Conservation (phyloP, 1,140 invertebrate genomes). For the Temnothorax nylanderi region DNA sequence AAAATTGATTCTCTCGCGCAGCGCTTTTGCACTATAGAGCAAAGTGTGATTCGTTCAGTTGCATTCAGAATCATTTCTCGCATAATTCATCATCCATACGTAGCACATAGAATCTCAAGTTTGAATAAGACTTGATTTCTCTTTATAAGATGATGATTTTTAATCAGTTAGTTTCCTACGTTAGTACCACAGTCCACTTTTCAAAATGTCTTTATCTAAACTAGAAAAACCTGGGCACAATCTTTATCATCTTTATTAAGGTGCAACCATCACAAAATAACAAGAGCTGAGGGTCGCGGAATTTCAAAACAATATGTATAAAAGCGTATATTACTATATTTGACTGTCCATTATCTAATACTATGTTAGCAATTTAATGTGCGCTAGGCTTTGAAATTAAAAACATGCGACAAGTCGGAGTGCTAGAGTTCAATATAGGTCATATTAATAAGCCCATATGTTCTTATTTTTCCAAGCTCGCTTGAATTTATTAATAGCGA, state of each 20-base stretch:
- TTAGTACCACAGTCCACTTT: background rate
- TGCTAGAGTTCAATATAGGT: slow-evolving; percentile 23
- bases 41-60: background rate
- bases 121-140: background rate
- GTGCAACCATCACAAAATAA: background rate
- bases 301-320: background rate
- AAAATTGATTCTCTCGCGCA: background rate
- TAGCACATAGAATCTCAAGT: background rate
- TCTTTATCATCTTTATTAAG: background rate
- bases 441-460: slow-evolving; percentile 54
- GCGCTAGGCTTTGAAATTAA: background rate
- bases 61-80: background rate
- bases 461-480: slow-evolving; percentile 41
- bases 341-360: slow-evolving; percentile 13
- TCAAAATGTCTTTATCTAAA: background rate
- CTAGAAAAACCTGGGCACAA: background rate
- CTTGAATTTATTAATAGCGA: slow-evolving; percentile 65
- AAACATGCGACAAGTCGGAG: slow-evolving; percentile 31
- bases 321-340: background rate
- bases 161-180: background rate
- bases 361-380: slow-evolving; percentile 1
- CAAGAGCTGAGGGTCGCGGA: background rate
- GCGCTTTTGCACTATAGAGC: slow-evolving; percentile 4
- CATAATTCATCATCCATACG: background rate
- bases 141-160: background rate